Conservation (phyloP, 1,140 invertebrate genomes). For the Cotesia glomerata region DNA sequence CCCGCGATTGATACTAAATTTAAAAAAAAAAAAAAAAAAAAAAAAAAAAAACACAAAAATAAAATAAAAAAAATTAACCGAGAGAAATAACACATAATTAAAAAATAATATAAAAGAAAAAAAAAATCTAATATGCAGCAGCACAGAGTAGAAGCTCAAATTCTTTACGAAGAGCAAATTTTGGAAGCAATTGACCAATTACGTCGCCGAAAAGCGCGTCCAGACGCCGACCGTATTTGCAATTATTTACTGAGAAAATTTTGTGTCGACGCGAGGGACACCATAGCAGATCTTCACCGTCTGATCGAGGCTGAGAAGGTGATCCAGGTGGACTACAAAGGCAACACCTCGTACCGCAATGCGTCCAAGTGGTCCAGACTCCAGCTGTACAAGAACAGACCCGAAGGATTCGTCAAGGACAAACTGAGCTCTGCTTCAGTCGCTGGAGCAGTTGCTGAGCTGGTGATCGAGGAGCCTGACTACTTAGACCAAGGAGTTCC, state of each 20-base stretch:
- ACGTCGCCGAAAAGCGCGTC: conserved; percentile 79
- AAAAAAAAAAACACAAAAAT: too few relatives aligned
- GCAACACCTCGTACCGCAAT: conserved; percentile 82
- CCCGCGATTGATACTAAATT: too few relatives aligned
- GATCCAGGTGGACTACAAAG: conserved; percentile 86
- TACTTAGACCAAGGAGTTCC: conserved; percentile 75
- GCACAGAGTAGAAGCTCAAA: conserved; percentile 56
- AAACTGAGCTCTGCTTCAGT: conserved; percentile 63
- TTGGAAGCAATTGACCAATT: conserved; percentile 85
- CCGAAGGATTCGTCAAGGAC: conserved; percentile 58
- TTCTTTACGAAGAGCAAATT: conserved; percentile 75
- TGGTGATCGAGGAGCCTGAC: conserved; percentile 74
- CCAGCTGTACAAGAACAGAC: conserved; percentile 62
- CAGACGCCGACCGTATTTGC: conserved; percentile 82
- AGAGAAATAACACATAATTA: background rate
- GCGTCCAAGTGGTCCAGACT: conserved; percentile 73
- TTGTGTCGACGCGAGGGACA: conserved; percentile 74
- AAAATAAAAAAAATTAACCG: too few relatives aligned
- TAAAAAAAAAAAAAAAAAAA: too few relatives aligned
- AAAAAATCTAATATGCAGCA: conserved; percentile 39
- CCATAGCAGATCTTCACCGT: conserved; percentile 75
- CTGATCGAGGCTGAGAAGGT: conserved; percentile 79
- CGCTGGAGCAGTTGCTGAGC: conserved; percentile 71
- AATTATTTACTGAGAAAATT: conserved; percentile 78
- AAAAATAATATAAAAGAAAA: background rate